phyloP scores from a whole-genome alignment of 2,888 invertebrate species.

The Dorcus hopei region DNA sequence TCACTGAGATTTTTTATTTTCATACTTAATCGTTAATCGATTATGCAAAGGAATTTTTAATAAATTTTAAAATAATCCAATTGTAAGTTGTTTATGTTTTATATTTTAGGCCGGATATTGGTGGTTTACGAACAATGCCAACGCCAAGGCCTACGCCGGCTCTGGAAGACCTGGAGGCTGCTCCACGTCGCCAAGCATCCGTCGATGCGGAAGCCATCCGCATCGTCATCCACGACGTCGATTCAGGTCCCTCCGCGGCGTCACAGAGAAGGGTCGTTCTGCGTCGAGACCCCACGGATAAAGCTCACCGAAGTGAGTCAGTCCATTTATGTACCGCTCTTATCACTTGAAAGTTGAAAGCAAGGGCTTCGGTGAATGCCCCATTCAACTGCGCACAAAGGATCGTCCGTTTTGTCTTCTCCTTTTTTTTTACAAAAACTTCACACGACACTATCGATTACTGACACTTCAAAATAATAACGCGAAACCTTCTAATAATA shows the following conservation, averaged over 20 bases:
- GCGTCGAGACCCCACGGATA: conserved; percentile 76
- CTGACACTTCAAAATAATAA: no score
- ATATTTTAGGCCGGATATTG: conserved; percentile 69
- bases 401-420: no score
- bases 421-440: no score
- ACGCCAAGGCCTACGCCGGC: conserved; percentile 60
- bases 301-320: conserved; percentile 80
- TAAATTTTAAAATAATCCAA: no score
- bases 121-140: conserved; percentile 50
- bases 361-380: no score
- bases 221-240: conserved; percentile 90
- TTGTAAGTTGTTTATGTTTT: neutral
- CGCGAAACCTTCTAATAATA: no score
- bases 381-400: no score
- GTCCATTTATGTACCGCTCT: neutral
- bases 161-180: conserved; percentile 61
- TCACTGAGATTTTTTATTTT: no score
- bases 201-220: conserved; percentile 90
- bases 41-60: no score
- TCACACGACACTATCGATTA: no score
- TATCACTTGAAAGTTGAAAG: no score
- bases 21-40: no score
- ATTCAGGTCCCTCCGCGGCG: conserved; percentile 65
- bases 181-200: conserved; percentile 74
- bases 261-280: conserved; percentile 72